A percentile compares a stretch with the other conserved stretches of the same genome.
Evolutionary conservation across 1,140 invertebrate genomes (phyloP).

Genomic region (Ostrea denselamellosa): DNA sequence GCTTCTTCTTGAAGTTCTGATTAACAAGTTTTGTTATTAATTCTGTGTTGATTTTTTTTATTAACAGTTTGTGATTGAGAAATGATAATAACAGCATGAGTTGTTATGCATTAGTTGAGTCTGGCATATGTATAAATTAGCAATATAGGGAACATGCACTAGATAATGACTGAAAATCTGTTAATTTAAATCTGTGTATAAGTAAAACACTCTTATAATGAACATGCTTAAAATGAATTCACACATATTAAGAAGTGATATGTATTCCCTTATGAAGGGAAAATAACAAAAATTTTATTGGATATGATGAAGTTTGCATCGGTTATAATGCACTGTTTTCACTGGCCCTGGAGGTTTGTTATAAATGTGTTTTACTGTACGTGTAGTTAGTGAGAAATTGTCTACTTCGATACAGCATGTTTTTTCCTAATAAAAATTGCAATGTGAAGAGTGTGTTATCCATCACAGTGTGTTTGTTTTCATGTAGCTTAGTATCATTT

Average conservation of each 20-base stretch:
- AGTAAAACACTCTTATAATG: too few species aligned
- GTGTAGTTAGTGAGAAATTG: background rate
- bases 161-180: background rate
- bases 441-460: background rate
- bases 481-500: background rate
- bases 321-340: too few species aligned
- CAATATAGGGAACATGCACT: background rate
- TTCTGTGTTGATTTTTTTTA: background rate
- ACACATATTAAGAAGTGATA: too few species aligned
- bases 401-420: background rate
- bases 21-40: conserved; percentile 13
- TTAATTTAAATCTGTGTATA: background rate
- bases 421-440: background rate
- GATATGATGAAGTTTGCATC: too few species aligned
- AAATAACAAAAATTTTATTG: too few species aligned
- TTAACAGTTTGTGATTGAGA: background rate
- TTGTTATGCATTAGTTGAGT: background rate
- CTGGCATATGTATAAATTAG: background rate
- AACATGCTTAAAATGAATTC: too few species aligned
- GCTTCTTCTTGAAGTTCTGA: conserved; percentile 35
- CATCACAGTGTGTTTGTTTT: background rate
- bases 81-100: conserved; percentile 3
- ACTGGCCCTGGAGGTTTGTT: too few species aligned
- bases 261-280: too few species aligned
- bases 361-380: too few species aligned